Percentiles rank a stretch among this genome's conserved stretches.
These are phyloP conservation scores for Meliscaeva auricollis DNA, from an alignment of 2,888 invertebrate genomes.

Conservation along the genomic window DNA sequence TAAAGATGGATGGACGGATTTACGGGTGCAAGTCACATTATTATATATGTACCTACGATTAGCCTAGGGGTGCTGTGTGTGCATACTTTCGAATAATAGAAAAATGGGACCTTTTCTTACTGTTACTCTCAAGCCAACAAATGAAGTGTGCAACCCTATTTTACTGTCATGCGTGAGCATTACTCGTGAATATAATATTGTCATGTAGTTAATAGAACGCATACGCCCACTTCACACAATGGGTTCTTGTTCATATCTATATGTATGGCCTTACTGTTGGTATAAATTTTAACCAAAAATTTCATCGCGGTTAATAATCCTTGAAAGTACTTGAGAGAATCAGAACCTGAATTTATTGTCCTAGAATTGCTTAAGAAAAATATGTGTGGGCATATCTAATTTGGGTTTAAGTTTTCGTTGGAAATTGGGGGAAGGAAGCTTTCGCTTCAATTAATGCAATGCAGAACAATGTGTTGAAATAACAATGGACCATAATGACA, in stretches of 20 bases:
- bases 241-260: slow-evolving; percentile 8
- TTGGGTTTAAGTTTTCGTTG: slow-evolving; percentile 5
- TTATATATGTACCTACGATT: slow-evolving; percentile 45
- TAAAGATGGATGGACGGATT: slow-evolving; percentile 32
- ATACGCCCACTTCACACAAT: slow-evolving; percentile 70
- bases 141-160: slow-evolving; percentile 75
- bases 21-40: slow-evolving; percentile 58
- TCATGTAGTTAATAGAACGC: slow-evolving; percentile 67
- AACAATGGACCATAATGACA: slow-evolving; percentile 21
- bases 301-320: slow-evolving; percentile 71
- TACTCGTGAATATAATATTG: slow-evolving; percentile 52
- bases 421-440: slow-evolving; percentile 1
- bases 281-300: slow-evolving; percentile 69
- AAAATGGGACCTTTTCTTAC: slow-evolving; percentile 64
- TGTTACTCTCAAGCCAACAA: slow-evolving; percentile 60
- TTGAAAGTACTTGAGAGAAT: slow-evolving; percentile 57
- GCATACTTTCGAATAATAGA: slow-evolving; percentile 60
- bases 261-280: slow-evolving; percentile 1
- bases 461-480: slow-evolving; percentile 19
- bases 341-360: slow-evolving; percentile 12
- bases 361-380: slow-evolving; percentile 10
- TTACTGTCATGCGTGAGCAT: slow-evolving; percentile 75
- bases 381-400: not conserved
- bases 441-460: slow-evolving; percentile 7
- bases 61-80: slow-evolving; percentile 59